A percentile compares a stretch with the other conserved stretches of the same genome.
Conservation (phyloP, 2,113 vertebrate species). For the Promerops cafer region DNA sequence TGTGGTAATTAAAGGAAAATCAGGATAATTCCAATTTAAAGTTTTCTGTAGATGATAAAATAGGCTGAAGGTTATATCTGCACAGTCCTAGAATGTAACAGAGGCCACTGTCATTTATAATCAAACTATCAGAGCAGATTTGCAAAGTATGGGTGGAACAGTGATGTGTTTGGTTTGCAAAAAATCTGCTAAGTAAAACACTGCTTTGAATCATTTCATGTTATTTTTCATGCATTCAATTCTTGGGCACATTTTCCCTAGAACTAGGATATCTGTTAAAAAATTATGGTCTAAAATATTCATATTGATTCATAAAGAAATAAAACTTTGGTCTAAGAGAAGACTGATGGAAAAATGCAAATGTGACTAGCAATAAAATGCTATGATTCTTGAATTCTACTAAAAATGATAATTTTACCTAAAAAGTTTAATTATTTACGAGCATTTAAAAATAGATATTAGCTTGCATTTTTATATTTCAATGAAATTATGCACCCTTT, state of each 20-base stretch:
- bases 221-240: neutral
- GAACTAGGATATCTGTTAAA: neutral
- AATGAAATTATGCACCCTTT: neutral
- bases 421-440: neutral
- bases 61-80: neutral
- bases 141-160: neutral
- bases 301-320: neutral
- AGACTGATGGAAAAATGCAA: neutral
- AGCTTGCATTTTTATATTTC: neutral
- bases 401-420: neutral
- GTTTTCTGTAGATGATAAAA: neutral
- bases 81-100: neutral
- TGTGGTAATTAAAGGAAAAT: neutral
- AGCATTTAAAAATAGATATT: neutral
- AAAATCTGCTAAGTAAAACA: neutral
- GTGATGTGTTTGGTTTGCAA: neutral
- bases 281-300: neutral
- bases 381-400: neutral
- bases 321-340: neutral
- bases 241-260: neutral
- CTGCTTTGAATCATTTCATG: fast-evolving
- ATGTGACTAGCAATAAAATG: neutral
- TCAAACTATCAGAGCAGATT: neutral
- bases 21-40: neutral
- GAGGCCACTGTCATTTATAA: neutral